These are phyloP conservation scores for Cheirogaleus medius DNA, from an alignment of 2,113 vertebrate species.

Conservation along the genomic window DNA sequence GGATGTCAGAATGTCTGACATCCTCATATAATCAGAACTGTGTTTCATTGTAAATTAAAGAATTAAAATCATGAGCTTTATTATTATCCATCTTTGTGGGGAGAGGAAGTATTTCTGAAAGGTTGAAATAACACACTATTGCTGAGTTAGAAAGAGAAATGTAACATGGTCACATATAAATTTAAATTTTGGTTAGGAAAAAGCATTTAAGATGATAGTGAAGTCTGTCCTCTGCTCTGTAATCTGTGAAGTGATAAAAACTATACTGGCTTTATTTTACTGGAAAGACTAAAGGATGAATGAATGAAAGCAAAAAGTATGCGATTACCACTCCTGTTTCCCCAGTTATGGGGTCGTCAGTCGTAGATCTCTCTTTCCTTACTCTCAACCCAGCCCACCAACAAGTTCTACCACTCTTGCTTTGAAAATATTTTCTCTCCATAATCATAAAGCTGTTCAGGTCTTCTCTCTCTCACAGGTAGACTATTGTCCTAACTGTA, in stretches of 20 bases:
- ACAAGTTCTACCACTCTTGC: background rate
- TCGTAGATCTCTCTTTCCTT: background rate
- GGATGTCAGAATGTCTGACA: conserved; percentile 29
- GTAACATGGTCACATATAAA: background rate
- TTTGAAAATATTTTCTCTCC: background rate
- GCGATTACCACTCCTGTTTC: background rate
- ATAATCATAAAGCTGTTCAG: background rate
- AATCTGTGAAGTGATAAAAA: background rate
- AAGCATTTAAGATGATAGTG: background rate
- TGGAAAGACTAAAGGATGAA: background rate
- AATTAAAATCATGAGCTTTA: background rate
- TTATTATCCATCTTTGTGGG: background rate
- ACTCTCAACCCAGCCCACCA: background rate
- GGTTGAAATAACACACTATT: background rate
- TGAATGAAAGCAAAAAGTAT: background rate
- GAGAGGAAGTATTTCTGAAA: background rate
- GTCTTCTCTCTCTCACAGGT: background rate
- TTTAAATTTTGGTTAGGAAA: background rate
- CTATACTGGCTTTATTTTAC: background rate
- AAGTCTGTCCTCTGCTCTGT: background rate
- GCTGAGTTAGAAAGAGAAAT: background rate
- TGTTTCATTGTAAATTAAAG: background rate
- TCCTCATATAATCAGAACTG: background rate
- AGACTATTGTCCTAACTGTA: background rate
- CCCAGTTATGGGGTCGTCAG: no score